Conservation (phyloP, 2,888 invertebrate species). For the Argyresthia albistria region DNA sequence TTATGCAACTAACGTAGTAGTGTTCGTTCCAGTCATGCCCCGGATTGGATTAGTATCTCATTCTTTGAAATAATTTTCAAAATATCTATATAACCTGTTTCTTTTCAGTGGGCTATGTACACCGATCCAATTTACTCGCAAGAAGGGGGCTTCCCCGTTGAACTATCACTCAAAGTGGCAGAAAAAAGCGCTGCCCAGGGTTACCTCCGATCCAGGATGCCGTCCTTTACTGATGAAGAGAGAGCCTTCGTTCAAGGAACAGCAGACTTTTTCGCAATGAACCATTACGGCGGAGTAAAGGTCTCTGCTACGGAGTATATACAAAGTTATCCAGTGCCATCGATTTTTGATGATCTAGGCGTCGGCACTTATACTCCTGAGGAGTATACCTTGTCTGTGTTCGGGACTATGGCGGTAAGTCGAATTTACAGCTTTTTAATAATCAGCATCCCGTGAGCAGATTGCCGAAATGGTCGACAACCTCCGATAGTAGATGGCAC, state of each 20-base stretch:
- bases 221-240: slow-evolving; percentile 37
- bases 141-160: slow-evolving; percentile 39
- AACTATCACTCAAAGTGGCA: slow-evolving; percentile 33
- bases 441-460: no score
- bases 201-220: slow-evolving; percentile 32
- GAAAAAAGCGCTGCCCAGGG: slow-evolving; percentile 35
- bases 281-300: slow-evolving; percentile 1
- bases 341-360: slow-evolving; percentile 26
- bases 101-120: slow-evolving; percentile 21
- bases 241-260: slow-evolving; percentile 61
- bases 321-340: slow-evolving; percentile 20
- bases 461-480: no score
- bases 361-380: slow-evolving; percentile 12
- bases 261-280: slow-evolving; percentile 66
- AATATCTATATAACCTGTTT: neutral
- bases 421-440: no score
- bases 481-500: no score
- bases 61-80: no score
- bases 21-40: no score
- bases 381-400: neutral
- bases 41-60: no score
- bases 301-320: neutral
- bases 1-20: no score
- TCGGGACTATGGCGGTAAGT: neutral
- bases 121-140: slow-evolving; percentile 28